A percentile compares a stretch with the other conserved stretches of the same genome.
Evolutionary conservation across 2,797 vertebrate genomes (phyloP).

Genomic region (Anisognathus igniventris): DNA sequence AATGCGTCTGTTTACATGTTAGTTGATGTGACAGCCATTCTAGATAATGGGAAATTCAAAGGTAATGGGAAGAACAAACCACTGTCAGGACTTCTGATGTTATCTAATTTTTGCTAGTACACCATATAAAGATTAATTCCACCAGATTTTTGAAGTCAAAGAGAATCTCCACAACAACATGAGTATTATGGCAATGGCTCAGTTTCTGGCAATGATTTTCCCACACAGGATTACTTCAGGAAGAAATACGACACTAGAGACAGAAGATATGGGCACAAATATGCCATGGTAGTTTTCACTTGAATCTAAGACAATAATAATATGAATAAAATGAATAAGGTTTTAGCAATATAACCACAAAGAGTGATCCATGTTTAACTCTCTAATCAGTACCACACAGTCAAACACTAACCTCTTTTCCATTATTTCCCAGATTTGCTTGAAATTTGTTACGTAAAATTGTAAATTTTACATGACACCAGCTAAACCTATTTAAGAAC

Average conservation of each 20-base stretch:
- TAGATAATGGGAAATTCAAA: background rate
- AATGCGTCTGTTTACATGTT: background rate
- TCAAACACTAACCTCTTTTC: background rate
- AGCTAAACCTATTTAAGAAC: no score
- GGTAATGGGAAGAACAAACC: background rate
- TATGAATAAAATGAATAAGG: background rate
- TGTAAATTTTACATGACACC: background rate
- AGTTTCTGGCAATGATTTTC: background rate
- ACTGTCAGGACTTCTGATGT: background rate
- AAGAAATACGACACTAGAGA: background rate
- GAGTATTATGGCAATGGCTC: background rate
- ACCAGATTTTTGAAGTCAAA: background rate
- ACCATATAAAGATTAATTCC: background rate
- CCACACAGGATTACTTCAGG: background rate
- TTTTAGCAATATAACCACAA: background rate
- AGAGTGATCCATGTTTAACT: background rate
- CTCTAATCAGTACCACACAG: background rate
- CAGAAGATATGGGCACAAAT: background rate
- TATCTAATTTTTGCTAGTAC: background rate
- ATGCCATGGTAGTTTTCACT: background rate
- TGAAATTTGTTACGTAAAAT: background rate
- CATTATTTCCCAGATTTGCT: background rate
- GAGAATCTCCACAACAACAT: background rate
- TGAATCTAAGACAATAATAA: background rate
- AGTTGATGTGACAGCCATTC: background rate